A percentile compares a stretch with the other conserved stretches of the same genome.
Conservation (phyloP, 2,797 vertebrate genomes). For the Eleutherodactylus coqui region DNA sequence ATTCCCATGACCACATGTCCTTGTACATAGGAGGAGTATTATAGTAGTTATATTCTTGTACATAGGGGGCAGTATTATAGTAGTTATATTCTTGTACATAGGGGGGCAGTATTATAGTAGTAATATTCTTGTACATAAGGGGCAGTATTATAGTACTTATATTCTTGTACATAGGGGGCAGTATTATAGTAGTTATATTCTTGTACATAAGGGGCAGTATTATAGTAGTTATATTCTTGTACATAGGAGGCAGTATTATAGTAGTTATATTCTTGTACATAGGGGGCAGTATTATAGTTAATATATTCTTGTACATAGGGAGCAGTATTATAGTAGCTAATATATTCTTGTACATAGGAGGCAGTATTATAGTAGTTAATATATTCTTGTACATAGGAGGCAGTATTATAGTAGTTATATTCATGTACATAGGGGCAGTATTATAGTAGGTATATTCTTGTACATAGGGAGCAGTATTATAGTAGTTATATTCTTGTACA, state of each 20-base stretch:
- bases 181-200: too few relatives aligned
- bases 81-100: constrained; percentile 8
- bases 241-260: too few relatives aligned
- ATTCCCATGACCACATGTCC: background rate
- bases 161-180: background rate
- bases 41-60: background rate
- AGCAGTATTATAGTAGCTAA: background rate
- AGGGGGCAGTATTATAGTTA: background rate
- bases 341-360: constrained; percentile 1
- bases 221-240: background rate
- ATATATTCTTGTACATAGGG: constrained; percentile 9
- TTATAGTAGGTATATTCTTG: background rate
- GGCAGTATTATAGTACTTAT: background rate
- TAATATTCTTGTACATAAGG: too few relatives aligned
- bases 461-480: background rate
- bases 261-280: constrained; percentile 7
- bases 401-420: constrained; percentile 4
- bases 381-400: background rate
- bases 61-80: background rate
- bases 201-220: background rate
- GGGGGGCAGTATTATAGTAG: too few relatives aligned
- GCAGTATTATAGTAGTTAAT: background rate
- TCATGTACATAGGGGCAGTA: background rate
- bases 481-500: constrained; percentile 8
- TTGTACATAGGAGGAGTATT: background rate